A percentile compares a stretch with the other conserved stretches of the same genome.
phyloP scores from a whole-genome alignment of 2,888 invertebrate genomes.

The Eudasyphora cyanicolor region DNA sequence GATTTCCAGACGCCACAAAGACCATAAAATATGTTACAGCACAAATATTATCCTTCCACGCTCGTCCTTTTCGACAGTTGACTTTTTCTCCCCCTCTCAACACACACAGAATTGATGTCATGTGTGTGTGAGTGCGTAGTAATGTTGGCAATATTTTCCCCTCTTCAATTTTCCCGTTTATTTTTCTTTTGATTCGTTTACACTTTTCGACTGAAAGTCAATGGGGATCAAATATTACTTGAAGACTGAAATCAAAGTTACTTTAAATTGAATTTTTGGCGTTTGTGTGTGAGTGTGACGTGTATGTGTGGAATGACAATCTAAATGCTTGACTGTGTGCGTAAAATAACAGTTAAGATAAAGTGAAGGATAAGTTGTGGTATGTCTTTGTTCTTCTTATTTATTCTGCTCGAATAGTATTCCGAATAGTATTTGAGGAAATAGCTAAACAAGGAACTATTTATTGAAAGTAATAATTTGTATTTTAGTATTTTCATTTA shows the following conservation, averaged over 20 bases:
- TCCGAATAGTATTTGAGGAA: neutral
- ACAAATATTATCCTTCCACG: conserved; percentile 36
- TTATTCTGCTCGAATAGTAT: no score
- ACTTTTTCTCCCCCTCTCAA: neutral
- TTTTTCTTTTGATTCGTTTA: neutral
- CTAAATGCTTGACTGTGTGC: neutral
- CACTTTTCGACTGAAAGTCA: neutral
- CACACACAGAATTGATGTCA: conserved; percentile 15
- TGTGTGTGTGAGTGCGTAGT: neutral
- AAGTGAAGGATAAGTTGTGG: neutral
- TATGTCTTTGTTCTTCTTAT: no score
- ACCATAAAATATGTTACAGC: conserved; percentile 61
- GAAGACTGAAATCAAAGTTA: neutral
- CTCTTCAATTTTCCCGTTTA: neutral
- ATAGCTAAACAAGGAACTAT: neutral
- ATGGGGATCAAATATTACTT: neutral
- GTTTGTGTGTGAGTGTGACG: neutral
- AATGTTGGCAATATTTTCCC: conserved; percentile 9
- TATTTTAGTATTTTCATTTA: neutral
- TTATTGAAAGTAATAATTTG: neutral
- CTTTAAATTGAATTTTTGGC: conserved; percentile 18
- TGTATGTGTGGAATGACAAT: neutral
- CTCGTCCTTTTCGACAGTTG: neutral
- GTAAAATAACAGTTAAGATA: neutral
- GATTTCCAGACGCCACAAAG: conserved; percentile 64